Evolutionary conservation across 2,888 invertebrate species (phyloP).

Genomic region (Macroteleia sp.): DNA sequence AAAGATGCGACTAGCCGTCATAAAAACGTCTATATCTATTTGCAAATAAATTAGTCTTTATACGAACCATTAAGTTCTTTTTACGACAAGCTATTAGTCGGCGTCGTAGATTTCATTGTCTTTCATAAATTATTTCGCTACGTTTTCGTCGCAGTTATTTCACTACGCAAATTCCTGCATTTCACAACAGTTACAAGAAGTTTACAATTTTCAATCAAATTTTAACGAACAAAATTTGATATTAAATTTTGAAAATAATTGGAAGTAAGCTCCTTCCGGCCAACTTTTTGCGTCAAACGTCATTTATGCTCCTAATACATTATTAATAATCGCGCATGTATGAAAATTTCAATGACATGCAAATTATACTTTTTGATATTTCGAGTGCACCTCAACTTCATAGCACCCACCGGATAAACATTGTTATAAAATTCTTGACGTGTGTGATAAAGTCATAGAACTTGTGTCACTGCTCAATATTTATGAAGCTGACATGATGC

Average conservation of each 20-base stretch:
- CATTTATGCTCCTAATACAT: no score
- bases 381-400: conserved; percentile 22
- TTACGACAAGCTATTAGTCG: no score
- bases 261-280: no score
- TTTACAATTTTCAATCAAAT: no score
- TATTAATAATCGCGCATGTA: conserved; percentile 19
- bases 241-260: no score
- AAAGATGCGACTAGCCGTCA: conserved; percentile 35
- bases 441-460: conserved; percentile 38
- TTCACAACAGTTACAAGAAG: no score
- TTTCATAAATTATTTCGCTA: no score
- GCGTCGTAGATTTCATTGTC: no score
- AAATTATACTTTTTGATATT: conserved; percentile 39
- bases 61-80: conserved; percentile 7
- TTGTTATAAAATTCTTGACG: conserved; percentile 38
- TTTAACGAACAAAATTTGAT: no score
- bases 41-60: conserved; percentile 35
- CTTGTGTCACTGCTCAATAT: conserved; percentile 53
- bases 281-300: no score
- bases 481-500: conserved; percentile 48
- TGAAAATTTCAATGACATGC: conserved; percentile 25
- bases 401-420: conserved; percentile 17
- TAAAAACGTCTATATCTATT: conserved; percentile 22
- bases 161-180: no score
- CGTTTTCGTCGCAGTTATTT: no score